phyloP scores from a whole-genome alignment of 2,888 invertebrate genomes.

The Aleiodes testaceus region DNA sequence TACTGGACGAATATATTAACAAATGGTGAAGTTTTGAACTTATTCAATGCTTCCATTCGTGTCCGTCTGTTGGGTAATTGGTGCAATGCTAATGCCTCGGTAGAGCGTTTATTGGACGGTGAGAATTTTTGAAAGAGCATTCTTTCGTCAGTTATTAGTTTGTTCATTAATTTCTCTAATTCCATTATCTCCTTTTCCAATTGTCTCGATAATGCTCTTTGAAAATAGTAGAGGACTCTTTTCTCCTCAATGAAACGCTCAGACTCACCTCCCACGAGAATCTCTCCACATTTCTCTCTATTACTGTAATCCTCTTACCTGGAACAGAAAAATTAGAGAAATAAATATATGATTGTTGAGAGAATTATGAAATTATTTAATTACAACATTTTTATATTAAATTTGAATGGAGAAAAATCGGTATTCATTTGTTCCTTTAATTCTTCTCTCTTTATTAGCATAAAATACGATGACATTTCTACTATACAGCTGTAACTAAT shows the following conservation, averaged over 20 bases:
- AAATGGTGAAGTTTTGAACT: not conserved
- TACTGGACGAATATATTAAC: conserved; percentile 16
- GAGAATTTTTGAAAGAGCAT: not conserved
- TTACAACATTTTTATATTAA: not conserved
- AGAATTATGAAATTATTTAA: not conserved
- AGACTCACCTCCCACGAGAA: not conserved
- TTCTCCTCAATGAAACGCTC: not conserved
- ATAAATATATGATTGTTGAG: conserved; percentile 8
- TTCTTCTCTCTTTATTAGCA: not conserved
- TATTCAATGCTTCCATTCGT: conserved; percentile 7
- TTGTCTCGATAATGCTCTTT: conserved; percentile 21
- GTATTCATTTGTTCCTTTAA: not conserved
- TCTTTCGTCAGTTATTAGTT: too few species aligned
- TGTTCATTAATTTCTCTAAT: conserved; percentile 5
- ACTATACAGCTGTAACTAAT: not conserved
- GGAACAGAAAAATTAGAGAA: conserved; percentile 18
- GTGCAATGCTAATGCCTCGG: not conserved
- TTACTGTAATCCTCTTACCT: conserved; percentile 31
- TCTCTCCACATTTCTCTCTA: not conserved
- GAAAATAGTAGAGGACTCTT: not conserved
- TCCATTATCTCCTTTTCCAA: not conserved
- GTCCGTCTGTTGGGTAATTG: conserved; percentile 7
- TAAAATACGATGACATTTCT: conserved; percentile 1
- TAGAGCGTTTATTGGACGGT: too few species aligned
- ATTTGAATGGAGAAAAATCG: not conserved